Percentiles rank a stretch among this genome's conserved stretches.
Conservation (phyloP, 2,113 vertebrate genomes). For the Struthidea cinerea region DNA sequence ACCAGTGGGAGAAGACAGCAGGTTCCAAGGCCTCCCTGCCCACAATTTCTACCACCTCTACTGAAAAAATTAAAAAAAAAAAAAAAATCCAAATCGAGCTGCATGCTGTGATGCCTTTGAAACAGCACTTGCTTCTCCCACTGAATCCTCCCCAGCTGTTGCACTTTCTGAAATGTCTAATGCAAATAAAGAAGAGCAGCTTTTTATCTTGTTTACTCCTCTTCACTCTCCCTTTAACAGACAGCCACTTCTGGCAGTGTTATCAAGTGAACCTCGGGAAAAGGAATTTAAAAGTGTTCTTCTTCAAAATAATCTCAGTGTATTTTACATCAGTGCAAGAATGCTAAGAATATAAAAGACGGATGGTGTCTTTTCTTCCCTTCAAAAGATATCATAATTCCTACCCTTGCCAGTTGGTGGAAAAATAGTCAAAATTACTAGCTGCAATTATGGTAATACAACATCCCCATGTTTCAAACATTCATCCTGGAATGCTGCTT, state of each 20-base stretch:
- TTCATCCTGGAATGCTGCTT: neutral
- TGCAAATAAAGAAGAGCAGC: neutral
- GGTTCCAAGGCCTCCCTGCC: neutral
- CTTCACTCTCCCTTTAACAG: neutral
- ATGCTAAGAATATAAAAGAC: neutral
- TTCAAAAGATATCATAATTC: slow-evolving; percentile 11
- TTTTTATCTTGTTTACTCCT: slow-evolving; percentile 28
- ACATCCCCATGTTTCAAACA: neutral
- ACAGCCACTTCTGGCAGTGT: neutral
- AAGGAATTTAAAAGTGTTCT: slow-evolving; percentile 9
- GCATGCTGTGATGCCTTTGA: neutral
- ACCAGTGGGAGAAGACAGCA: neutral
- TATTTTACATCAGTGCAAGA: slow-evolving; percentile 16
- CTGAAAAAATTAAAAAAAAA: neutral
- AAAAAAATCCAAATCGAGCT: neutral
- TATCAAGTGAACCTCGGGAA: neutral
- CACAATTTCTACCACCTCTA: neutral
- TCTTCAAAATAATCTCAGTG: slow-evolving; percentile 23
- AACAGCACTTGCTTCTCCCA: neutral
- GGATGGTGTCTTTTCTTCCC: slow-evolving; percentile 1
- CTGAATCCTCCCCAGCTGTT: neutral
- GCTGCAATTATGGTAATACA: neutral
- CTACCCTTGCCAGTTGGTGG: neutral
- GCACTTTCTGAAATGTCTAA: neutral
- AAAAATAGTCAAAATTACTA: neutral